These are phyloP conservation scores for Scaptomyza hsui DNA, from an alignment of 1,140 invertebrate species.

Conservation along the genomic window DNA sequence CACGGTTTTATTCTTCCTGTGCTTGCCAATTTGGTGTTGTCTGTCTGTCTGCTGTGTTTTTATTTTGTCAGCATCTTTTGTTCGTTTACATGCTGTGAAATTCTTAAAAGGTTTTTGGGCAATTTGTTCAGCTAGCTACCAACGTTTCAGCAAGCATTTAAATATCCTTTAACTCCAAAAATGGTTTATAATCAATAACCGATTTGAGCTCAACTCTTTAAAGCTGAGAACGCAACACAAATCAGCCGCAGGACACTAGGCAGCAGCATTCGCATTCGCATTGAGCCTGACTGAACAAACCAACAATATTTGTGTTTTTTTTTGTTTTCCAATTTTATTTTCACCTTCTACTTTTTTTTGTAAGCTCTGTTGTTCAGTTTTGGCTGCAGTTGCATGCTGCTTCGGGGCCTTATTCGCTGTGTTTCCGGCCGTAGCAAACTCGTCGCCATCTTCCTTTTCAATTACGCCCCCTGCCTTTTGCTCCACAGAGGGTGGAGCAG, in stretches of 20 bases:
- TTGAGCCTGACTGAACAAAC: conserved; percentile 28
- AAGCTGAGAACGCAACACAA: conserved; percentile 2
- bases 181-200: background rate
- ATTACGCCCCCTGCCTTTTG: conserved; percentile 48
- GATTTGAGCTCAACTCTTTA: background rate
- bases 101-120: conserved; percentile 3
- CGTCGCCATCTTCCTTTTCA: conserved; percentile 74
- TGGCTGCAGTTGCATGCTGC: conserved; percentile 39
- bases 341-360: conserved; percentile 18
- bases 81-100: background rate
- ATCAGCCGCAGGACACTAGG: conserved; percentile 33
- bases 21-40: conserved; percentile 27
- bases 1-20: background rate
- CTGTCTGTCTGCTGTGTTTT: conserved; percentile 1
- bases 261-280: conserved; percentile 32
- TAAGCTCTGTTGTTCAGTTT: conserved; percentile 29
- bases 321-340: conserved; percentile 1
- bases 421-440: conserved; percentile 66
- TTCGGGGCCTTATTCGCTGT: conserved; percentile 50
- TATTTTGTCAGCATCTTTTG: conserved; percentile 1
- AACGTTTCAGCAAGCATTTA: background rate
- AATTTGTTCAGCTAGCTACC: background rate
- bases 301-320: conserved; percentile 29
- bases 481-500: conserved; percentile 11
- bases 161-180: background rate